phyloP scores from a whole-genome alignment of 2,113 vertebrate genomes.

The Eurypyga helias region DNA sequence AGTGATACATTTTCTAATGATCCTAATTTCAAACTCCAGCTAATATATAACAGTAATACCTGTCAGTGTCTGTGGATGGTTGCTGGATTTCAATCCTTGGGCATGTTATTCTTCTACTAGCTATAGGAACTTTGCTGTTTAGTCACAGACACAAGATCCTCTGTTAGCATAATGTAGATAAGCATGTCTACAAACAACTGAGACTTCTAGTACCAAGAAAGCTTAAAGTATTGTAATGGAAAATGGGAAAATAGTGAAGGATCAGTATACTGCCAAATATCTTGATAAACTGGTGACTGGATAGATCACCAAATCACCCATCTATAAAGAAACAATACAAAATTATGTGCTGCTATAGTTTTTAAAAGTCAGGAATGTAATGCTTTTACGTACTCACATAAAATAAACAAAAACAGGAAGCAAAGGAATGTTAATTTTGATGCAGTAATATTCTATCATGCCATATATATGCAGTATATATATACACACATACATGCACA shows the following conservation, averaged over 20 bases:
- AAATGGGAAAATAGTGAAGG: neutral
- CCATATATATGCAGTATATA: too few species aligned
- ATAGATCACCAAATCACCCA: neutral
- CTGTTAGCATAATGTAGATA: conserved; percentile 64
- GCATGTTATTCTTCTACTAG: conserved; percentile 73
- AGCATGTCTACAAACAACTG: conserved; percentile 22
- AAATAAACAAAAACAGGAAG: neutral
- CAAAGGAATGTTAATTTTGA: neutral
- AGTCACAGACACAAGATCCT: conserved; percentile 73
- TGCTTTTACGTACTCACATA: neutral
- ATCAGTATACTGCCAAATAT: neutral
- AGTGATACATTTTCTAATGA: conserved; percentile 12
- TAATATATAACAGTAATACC: conserved; percentile 63
- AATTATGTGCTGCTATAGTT: neutral
- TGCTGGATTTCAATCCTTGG: conserved; percentile 79
- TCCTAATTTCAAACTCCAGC: conserved; percentile 1
- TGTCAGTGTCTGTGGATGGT: conserved; percentile 76
- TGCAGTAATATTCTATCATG: neutral
- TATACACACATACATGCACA: neutral
- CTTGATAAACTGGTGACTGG: neutral
- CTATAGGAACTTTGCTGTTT: conserved; percentile 74
- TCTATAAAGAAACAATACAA: neutral
- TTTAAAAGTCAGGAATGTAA: neutral
- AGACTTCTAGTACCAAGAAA: conserved; percentile 30
- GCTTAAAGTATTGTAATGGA: neutral